phyloP scores from a whole-genome alignment of 2,888 invertebrate genomes.

The Dascillus cervinus region DNA sequence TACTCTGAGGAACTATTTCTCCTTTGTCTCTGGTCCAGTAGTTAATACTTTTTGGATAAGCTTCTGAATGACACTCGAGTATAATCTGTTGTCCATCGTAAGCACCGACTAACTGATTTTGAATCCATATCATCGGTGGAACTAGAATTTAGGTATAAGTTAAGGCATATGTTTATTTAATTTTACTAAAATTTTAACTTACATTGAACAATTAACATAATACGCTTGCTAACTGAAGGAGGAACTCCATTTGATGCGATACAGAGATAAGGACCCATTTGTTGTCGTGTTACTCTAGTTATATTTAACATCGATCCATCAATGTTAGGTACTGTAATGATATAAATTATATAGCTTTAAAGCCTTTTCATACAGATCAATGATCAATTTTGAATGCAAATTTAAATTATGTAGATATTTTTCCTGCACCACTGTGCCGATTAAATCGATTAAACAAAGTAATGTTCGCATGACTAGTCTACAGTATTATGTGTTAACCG shows the following conservation, averaged over 20 bases:
- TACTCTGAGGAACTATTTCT: conserved; percentile 56
- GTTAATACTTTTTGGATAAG: conserved; percentile 64
- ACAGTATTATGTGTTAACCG: too few species aligned
- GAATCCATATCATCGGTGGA: conserved; percentile 66
- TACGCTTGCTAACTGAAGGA: conserved; percentile 79
- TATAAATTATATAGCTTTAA: too few species aligned
- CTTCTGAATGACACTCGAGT: conserved; percentile 66
- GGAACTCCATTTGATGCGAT: conserved; percentile 76
- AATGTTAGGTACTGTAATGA: conserved; percentile 52
- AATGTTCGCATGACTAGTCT: conserved; percentile 14
- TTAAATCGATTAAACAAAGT: conserved; percentile 16
- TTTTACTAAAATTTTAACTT: too few species aligned
- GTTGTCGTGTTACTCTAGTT: conserved; percentile 61
- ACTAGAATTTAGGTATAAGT: too few species aligned
- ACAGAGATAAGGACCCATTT: conserved; percentile 72
- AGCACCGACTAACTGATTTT: conserved; percentile 63
- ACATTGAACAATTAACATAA: conserved; percentile 83
- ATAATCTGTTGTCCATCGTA: conserved; percentile 58
- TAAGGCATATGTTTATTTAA: too few species aligned
- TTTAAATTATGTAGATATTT: too few species aligned
- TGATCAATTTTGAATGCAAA: too few species aligned
- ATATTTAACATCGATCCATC: conserved; percentile 63
- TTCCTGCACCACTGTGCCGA: too few species aligned
- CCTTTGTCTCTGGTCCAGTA: conserved; percentile 66
- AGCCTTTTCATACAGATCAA: too few species aligned